A percentile compares a stretch with the other conserved stretches of the same genome.
These are phyloP conservation scores for Schizopygopsis malacanthus DNA, from an alignment of 2,797 vertebrate genomes.

Conservation along the genomic window DNA sequence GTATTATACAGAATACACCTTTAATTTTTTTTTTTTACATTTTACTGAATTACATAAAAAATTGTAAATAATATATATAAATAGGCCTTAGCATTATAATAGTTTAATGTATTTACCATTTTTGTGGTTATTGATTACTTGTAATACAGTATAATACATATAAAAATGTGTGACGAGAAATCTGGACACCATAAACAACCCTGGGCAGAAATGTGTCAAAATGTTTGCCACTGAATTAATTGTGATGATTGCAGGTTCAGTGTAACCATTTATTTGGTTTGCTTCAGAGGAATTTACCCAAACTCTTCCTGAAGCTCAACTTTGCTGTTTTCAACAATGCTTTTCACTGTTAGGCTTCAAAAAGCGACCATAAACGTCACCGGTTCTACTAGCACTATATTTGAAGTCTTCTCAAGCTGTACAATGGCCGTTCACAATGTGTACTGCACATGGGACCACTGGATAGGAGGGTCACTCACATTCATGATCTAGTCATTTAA, in stretches of 20 bases:
- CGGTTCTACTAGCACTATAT: neutral
- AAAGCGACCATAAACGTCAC: neutral
- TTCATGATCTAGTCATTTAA: conserved; percentile 31
- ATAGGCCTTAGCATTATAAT: neutral
- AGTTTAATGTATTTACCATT: neutral
- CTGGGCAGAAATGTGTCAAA: neutral
- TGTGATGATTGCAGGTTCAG: neutral
- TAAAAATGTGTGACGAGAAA: neutral
- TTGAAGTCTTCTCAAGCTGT: neutral
- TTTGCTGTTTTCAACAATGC: too few relatives aligned
- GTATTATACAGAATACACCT: neutral
- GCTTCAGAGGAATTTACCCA: neutral
- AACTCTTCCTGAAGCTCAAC: neutral
- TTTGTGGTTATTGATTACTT: neutral
- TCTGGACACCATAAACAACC: neutral
- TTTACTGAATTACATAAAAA: neutral
- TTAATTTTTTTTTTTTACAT: too few relatives aligned
- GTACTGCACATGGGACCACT: neutral
- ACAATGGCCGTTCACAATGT: neutral
- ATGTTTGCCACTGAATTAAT: neutral
- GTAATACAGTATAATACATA: neutral
- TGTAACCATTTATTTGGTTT: neutral
- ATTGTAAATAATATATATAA: neutral
- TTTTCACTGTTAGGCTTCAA: neutral
- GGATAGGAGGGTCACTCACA: neutral